Conservation (phyloP, 2,113 vertebrate species). For the Rhinoderma darwinii region DNA sequence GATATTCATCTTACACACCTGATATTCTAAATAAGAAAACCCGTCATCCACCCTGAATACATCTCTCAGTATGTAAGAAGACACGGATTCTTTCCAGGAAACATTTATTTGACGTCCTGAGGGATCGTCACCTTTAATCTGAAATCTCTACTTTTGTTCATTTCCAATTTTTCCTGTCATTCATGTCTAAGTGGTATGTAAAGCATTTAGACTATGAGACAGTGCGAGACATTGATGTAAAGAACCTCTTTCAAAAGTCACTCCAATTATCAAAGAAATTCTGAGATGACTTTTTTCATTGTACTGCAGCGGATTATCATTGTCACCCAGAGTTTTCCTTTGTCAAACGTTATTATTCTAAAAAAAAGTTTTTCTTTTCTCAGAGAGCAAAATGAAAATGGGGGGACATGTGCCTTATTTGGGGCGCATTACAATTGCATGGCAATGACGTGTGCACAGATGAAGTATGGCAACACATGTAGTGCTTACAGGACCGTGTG, state of each 20-base stretch:
- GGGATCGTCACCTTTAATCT: neutral
- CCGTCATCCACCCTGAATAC: neutral
- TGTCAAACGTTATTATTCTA: too few species aligned
- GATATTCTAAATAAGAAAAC: neutral
- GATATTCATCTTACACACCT: neutral
- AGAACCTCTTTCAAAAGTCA: neutral
- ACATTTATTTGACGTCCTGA: neutral
- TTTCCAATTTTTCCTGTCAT: neutral
- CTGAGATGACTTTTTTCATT: neutral
- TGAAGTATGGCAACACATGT: neutral
- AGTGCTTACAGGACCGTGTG: too few species aligned
- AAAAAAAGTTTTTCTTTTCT: too few species aligned
- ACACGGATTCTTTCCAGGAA: neutral
- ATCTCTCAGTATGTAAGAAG: neutral
- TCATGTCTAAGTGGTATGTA: neutral
- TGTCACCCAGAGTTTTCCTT: neutral
- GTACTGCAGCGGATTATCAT: neutral
- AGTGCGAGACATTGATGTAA: neutral
- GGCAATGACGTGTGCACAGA: neutral
- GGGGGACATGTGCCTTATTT: too few species aligned
- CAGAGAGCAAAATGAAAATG: too few species aligned
- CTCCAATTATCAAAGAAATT: neutral
- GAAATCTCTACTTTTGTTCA: neutral
- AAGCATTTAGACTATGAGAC: neutral
- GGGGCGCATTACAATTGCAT: too few species aligned